Conservation (phyloP, 2,888 invertebrate genomes). For the Dicyrtomina minuta region DNA sequence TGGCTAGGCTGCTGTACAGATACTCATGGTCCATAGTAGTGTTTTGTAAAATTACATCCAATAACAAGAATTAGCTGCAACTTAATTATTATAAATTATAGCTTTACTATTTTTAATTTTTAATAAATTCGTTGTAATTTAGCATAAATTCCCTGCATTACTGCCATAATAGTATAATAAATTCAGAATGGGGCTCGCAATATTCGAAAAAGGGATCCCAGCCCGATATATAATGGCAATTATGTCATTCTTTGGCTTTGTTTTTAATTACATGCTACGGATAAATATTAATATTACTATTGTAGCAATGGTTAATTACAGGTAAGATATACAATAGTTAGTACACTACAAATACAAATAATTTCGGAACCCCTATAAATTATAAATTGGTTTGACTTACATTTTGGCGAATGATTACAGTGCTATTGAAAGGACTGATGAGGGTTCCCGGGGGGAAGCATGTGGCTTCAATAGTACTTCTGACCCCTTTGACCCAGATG, state of each 20-base stretch:
- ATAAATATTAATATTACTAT: slow-evolving; percentile 85
- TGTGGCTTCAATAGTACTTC: slow-evolving; percentile 17
- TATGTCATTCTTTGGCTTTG: slow-evolving; percentile 71
- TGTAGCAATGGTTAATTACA: slow-evolving; percentile 71
- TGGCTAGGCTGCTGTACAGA: too few species aligned
- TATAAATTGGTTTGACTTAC: not conserved
- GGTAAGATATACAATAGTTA: not conserved
- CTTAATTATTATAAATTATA: too few species aligned
- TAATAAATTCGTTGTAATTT: too few species aligned
- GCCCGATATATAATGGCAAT: slow-evolving; percentile 34
- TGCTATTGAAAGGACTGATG: slow-evolving; percentile 9
- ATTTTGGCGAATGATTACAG: slow-evolving; percentile 8
- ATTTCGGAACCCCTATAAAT: too few species aligned
- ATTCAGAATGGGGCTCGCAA: too few species aligned
- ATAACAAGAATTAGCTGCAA: too few species aligned
- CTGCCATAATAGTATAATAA: too few species aligned
- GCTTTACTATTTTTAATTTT: too few species aligned
- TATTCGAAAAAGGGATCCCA: slow-evolving; percentile 32
- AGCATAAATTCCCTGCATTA: too few species aligned
- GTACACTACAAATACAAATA: too few species aligned
- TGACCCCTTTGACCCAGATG: slow-evolving; percentile 9
- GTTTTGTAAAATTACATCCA: too few species aligned
- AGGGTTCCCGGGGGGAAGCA: not conserved
- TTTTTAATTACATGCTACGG: slow-evolving; percentile 84
- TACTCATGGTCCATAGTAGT: too few species aligned